phyloP scores from a whole-genome alignment of 2,888 invertebrate genomes.

The Mylabris sibirica region DNA sequence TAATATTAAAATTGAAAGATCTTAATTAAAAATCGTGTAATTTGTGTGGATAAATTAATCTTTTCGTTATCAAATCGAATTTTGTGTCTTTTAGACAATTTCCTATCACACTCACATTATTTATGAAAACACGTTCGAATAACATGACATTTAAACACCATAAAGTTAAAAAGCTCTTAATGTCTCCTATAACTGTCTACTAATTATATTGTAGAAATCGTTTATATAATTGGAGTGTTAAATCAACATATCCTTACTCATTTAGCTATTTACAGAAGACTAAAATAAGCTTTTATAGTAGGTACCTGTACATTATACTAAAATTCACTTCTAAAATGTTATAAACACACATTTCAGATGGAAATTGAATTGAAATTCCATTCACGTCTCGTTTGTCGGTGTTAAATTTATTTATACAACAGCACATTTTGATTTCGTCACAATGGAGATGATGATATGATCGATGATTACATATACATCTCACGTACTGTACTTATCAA shows the following conservation, averaged over 20 bases:
- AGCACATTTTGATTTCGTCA: conserved; percentile 26
- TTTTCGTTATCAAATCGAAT: neutral
- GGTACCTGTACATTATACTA: neutral
- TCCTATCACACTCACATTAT: neutral
- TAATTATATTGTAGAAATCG: too few species aligned
- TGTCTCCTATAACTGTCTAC: neutral
- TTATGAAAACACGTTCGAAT: neutral
- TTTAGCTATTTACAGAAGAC: neutral
- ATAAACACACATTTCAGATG: neutral
- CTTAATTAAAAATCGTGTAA: neutral
- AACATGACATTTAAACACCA: neutral
- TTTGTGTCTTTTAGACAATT: neutral
- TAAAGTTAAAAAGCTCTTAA: neutral
- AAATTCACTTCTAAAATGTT: neutral
- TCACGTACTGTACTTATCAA: conserved; percentile 28
- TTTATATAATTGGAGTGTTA: neutral
- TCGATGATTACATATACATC: conserved; percentile 31
- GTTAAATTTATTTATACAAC: conserved; percentile 32
- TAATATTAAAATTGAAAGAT: neutral
- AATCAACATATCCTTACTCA: too few species aligned
- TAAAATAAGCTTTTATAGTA: neutral
- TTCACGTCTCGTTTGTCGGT: conserved; percentile 32
- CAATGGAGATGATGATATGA: conserved; percentile 27
- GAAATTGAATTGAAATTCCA: conserved; percentile 15
- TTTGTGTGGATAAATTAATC: neutral